Base-by-base conservation (phyloP, 2,113 vertebrate species). In the Eurypyga helias region DNA sequence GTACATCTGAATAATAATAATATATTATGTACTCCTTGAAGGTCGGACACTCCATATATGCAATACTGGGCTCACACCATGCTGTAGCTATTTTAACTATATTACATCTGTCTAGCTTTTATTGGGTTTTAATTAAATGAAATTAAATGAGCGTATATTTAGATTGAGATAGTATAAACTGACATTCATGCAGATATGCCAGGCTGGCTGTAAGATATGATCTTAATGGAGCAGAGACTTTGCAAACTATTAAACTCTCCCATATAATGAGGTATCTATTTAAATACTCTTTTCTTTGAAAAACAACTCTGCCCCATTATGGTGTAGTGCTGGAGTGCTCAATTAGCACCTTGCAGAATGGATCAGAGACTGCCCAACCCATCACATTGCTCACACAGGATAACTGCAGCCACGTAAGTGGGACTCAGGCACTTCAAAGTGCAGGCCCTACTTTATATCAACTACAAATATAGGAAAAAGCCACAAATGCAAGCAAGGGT, bases 111-210 rank as follows among this genome's bases (percentile, higher is more conserved):
- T 97, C 97, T 97, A 86, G 67, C 93, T 97, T 98, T 98, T 98
- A 98, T 98, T 98, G 97, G 94, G 94, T 97, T 98, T 98, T 98
- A 98, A 98, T 98, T 98, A 98, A 97, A 98, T 55, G 83, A 98
- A 98, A 98, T 97, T 95, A 87, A 96, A 97, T 91, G 89, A 96
- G 87, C 23, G 4, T 85, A 93, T 95, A 97, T 96, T 97, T 93
- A 97, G 95, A 94, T 82, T 36, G 91, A 97, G 97, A 95, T 94
- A 92, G 90, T 96, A 95, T 93, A 95, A 88, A 95, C 89, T 95
- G 93, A 97, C 93, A 95, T 93, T 94, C 83, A 90, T 33, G 87
- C 76, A 95, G 92, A 93, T 95, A 95, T 81, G 91, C 73, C 91
- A 95, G 86, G 67, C 83, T 93, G 84, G 61, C 73, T 87, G 43